phyloP scores from a whole-genome alignment of 2,797 vertebrate species.

The Hydrolagus colliei region DNA sequence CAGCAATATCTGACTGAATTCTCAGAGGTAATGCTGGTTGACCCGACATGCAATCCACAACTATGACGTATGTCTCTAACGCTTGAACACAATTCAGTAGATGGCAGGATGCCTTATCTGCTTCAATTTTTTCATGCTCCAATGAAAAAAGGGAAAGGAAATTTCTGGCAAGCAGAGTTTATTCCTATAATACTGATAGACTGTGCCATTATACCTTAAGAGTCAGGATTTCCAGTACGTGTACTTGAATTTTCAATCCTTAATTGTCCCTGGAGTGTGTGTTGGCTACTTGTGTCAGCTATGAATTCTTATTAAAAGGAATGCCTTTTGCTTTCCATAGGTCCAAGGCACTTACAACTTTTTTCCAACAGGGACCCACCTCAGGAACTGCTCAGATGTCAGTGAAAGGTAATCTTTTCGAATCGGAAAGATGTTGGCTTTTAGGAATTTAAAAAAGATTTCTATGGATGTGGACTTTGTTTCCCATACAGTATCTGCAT shows the following conservation, averaged over 20 bases:
- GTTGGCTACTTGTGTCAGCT: slow-evolving; percentile 13
- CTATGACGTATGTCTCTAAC: too few species aligned
- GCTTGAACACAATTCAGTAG: background rate
- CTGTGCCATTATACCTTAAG: background rate
- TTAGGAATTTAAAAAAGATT: background rate
- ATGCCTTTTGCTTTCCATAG: slow-evolving; percentile 4
- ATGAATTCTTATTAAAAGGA: slow-evolving; percentile 1
- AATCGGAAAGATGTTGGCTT: slow-evolving; percentile 16
- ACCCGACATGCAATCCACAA: too few species aligned
- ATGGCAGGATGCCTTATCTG: background rate
- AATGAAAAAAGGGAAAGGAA: background rate
- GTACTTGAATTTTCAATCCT: slow-evolving; percentile 15
- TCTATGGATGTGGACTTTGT: too few species aligned
- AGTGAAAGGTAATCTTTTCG: background rate
- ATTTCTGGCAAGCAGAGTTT: background rate
- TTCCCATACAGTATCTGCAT: too few species aligned
- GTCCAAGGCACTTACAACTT: background rate
- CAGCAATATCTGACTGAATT: background rate
- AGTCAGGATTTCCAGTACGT: slow-evolving; percentile 9
- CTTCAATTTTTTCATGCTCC: background rate
- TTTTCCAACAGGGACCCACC: slow-evolving; percentile 7
- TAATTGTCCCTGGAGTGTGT: slow-evolving; percentile 15
- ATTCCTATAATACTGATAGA: background rate
- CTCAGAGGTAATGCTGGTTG: too few species aligned
- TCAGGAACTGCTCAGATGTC: background rate